Conservation (phyloP, 2,113 vertebrate genomes). For the Ameiurus melas region DNA sequence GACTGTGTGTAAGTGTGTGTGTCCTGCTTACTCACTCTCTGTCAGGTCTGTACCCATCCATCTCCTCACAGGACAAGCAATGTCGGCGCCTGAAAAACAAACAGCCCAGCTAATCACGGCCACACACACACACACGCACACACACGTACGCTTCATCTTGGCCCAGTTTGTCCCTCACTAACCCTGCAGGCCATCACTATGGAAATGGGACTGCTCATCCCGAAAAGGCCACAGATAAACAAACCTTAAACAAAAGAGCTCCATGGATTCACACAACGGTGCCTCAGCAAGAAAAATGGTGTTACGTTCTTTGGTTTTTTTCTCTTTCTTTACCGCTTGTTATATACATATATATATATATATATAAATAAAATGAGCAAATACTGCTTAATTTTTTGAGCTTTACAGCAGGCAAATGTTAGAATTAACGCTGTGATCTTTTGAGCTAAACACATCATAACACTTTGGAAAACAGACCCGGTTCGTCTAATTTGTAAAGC, state of each 20-base stretch:
- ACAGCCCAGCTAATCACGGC: slow-evolving; percentile 53
- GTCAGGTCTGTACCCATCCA: slow-evolving; percentile 52
- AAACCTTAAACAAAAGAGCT: slow-evolving; percentile 50
- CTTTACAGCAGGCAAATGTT: not conserved
- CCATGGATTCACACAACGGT: slow-evolving; percentile 32
- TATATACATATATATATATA: too few species aligned
- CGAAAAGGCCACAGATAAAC: slow-evolving; percentile 55
- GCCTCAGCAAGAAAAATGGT: not conserved
- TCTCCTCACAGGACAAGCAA: slow-evolving; percentile 54
- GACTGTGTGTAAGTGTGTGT: slow-evolving; percentile 8
- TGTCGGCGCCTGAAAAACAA: slow-evolving; percentile 57
- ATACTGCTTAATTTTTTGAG: too few species aligned
- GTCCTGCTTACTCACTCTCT: slow-evolving; percentile 38
- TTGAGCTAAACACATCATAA: not conserved
- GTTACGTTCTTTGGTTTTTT: not conserved
- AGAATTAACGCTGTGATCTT: not conserved
- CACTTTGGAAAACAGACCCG: not conserved
- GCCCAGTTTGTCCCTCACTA: slow-evolving; percentile 49
- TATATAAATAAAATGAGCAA: too few species aligned
- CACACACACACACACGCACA: slow-evolving; percentile 46
- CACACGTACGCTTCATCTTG: slow-evolving; percentile 25
- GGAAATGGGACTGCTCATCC: slow-evolving; percentile 50
- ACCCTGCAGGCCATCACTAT: slow-evolving; percentile 49
- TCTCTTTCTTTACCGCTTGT: not conserved
- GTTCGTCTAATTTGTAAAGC: not conserved